Base-by-base conservation (phyloP, 2,888 invertebrate species). In the Tiliacea citrago region DNA sequence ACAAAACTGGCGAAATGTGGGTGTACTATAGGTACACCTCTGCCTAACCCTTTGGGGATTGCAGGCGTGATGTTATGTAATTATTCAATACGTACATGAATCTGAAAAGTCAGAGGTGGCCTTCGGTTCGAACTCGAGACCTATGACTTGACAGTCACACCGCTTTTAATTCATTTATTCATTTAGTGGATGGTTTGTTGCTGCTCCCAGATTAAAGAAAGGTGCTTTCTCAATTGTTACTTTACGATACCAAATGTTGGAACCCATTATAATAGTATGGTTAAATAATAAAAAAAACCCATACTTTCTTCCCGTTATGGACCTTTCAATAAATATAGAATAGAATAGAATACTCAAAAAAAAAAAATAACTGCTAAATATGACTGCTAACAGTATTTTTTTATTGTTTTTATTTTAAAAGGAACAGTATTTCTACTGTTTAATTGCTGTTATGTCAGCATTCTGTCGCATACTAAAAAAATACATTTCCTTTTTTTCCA, bases 261-360 rank as follows among this genome's bases (percentile, higher is more conserved):
- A 66, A 70, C 49, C 86, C 78, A 79, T 86, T 86, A 73, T 18
- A 42, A 47, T 42, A 9, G 21, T 45, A 66, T 58, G 1, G 45
- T 75, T 58, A 42, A 55, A 47, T 57, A 75, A 75, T 74, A 63
- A 75, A 73, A 71, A n/a, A 6, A 53, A 7, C 35, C 21, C 18
- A 2, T 21, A 51, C 35, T 47, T 24, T 51, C 21, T 13, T 10
- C n/a, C 29, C 58, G n/a, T n/a, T 42, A 58, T 2, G 79, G 3
- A 24, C n/a, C 63, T 65, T 53, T 65, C 47, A 49, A 62, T 73
- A 51, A 72, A 39, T 16, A 18, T 45, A n/a, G n/a, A n/a, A n/a
- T n/a, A n/a, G n/a, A n/a, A n/a, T n/a, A n/a, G n/a, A n/a, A n/a
- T n/a, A n/a, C n/a, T n/a, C n/a, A n/a, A n/a, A n/a, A n/a, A n/a